Percentiles rank a stretch among this genome's conserved stretches.
Evolutionary conservation across 2,888 invertebrate genomes (phyloP).

Genomic region (Uloborus plumipes): DNA sequence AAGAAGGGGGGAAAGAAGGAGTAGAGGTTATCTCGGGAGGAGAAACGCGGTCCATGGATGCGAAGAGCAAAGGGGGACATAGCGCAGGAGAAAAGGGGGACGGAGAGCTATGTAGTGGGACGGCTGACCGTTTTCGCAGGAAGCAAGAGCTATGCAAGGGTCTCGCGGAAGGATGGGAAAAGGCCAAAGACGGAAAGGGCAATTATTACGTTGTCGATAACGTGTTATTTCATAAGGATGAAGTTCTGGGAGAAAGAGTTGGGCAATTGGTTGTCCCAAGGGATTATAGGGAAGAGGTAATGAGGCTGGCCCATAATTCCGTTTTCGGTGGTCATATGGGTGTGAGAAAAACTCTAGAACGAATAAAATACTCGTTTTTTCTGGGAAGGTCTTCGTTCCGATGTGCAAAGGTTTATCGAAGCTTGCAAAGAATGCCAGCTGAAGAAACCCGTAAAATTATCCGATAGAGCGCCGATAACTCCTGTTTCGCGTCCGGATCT

Average conservation of each 20-base stretch:
- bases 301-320: no score
- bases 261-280: not conserved
- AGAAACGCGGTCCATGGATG: no score
- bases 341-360: constrained; percentile 3
- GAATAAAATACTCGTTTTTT: constrained; percentile 1
- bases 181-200: not conserved
- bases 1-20: no score
- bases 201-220: not conserved
- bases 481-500: constrained; percentile 4
- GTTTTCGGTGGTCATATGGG: not conserved
- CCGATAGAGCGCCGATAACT: not conserved
- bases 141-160: not conserved
- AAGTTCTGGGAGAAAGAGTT: not conserved
- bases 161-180: not conserved
- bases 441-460: not conserved
- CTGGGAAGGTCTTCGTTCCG: not conserved
- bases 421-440: constrained; percentile 13
- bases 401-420: constrained; percentile 4
- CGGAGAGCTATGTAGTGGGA: no score
- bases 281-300: no score
- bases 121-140: no score
- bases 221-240: not conserved
- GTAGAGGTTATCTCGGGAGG: no score
- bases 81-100: no score
- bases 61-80: no score